Base-by-base conservation (phyloP, 92 coral and sea anemone genomes). In the Phymanthus crucifer region DNA sequence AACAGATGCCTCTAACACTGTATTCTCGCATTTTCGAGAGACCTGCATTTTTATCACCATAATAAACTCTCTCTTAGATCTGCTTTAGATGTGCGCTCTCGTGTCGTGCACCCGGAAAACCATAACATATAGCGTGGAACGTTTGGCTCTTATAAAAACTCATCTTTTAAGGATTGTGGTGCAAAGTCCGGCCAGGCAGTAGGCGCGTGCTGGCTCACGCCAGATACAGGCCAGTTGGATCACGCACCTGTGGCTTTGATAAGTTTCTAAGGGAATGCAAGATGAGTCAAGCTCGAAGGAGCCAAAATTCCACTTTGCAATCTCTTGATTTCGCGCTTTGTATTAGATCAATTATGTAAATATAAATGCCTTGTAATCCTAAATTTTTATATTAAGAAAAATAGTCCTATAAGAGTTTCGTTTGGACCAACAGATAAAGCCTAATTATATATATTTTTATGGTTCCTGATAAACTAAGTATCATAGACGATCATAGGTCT, bases 341-440 rank as follows among this genome's bases (percentile, higher is more conserved):
- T 38, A 73, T 27, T 73, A 47, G 12, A 61, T 61, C 26, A 61
- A 64, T 78, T 64, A 46, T 78, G 82, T 78, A 78, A 37, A 78
- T 78, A 78, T 23, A 65, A 78, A 67, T 64, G 82, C 82, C 43
- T 18, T 37, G 58, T 64, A 78, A 78, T 65, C 82, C 67, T 78
- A 78, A n/a, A 40, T 66, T 78, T 78, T 78, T 78, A 64, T 64
- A 64, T 64, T 78, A 78, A 64, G 71, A 78, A 78, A 66, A 12
- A 56, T 40, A 71, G 48, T 71, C 75, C 48, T 13, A 75, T 75
- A 66, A 65, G 57, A 17, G 79, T 75, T 75, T 75, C 23, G 79
- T 75, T 75, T 7, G 65, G 69, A 66, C 69, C 79, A 23, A 56
- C 38, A 33, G 65, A 75, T 75, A 75, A 32, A 75, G 79, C 70